These are phyloP conservation scores for Macrobrachium rosenbergii DNA, from an alignment of 1,140 invertebrate species.

Conservation along the genomic window DNA sequence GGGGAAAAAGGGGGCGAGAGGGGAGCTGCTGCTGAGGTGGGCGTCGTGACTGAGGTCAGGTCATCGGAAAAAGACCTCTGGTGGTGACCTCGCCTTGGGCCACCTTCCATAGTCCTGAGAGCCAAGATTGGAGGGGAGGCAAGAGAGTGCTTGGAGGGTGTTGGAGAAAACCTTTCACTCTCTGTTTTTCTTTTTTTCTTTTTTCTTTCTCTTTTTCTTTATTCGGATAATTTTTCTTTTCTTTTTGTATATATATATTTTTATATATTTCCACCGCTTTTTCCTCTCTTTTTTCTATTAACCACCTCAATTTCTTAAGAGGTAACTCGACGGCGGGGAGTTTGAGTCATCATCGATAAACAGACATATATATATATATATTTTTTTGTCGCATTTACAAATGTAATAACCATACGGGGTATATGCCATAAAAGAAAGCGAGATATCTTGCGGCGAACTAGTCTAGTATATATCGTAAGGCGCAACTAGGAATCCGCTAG, in stretches of 20 bases:
- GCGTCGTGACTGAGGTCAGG: constrained; percentile 45
- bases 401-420: too few species aligned
- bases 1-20: constrained; percentile 42
- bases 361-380: too few species aligned
- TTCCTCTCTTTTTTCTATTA: too few species aligned
- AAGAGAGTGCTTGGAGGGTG: neutral
- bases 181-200: neutral
- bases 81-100: constrained; percentile 5
- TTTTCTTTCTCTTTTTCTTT: neutral
- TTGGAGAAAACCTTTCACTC: neutral
- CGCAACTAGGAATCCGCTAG: too few species aligned
- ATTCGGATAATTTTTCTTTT: neutral
- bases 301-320: too few species aligned
- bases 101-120: neutral
- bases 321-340: too few species aligned
- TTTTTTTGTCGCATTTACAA: too few species aligned
- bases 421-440: too few species aligned
- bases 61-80: constrained; percentile 51
- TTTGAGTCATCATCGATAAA: too few species aligned
- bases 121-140: neutral
- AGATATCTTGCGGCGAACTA: too few species aligned
- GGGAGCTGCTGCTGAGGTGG: constrained; percentile 33
- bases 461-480: too few species aligned
- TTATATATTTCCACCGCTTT: neutral
- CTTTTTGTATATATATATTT: neutral